A percentile compares a stretch with the other conserved stretches of the same genome.
phyloP scores from a whole-genome alignment of 2,888 invertebrate genomes.

The Dysmachus trigonus region DNA sequence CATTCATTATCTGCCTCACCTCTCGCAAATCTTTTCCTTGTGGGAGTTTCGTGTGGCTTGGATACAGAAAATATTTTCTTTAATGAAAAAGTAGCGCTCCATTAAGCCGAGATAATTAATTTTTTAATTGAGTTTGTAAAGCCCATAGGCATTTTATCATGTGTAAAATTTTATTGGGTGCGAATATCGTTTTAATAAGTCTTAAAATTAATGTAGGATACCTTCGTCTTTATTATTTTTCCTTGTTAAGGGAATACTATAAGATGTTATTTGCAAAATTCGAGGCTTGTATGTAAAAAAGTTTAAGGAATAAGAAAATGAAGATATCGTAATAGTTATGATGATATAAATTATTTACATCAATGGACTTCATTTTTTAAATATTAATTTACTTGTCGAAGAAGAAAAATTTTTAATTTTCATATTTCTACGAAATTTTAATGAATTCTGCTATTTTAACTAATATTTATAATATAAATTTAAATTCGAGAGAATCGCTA shows the following conservation, averaged over 20 bases:
- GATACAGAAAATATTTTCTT: background rate
- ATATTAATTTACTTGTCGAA: too few relatives aligned
- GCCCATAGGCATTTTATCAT: conserved; percentile 18
- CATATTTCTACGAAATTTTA: too few relatives aligned
- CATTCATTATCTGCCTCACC: background rate
- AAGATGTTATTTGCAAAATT: background rate
- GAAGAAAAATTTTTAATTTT: too few relatives aligned
- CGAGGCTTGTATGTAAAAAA: too few relatives aligned
- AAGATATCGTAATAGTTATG: too few relatives aligned
- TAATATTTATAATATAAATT: too few relatives aligned
- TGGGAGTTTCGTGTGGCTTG: background rate
- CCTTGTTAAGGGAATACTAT: background rate
- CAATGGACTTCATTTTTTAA: too few relatives aligned
- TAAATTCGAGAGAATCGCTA: too few relatives aligned
- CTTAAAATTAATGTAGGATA: background rate
- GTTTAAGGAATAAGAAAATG: too few relatives aligned
- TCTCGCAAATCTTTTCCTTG: background rate
- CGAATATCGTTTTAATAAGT: background rate
- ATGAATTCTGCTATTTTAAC: too few relatives aligned
- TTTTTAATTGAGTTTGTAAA: conserved; percentile 31
- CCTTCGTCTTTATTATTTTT: background rate
- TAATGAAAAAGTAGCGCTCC: background rate
- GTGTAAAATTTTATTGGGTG: conserved; percentile 24
- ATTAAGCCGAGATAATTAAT: conserved; percentile 24
- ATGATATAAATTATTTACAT: too few relatives aligned